Percentiles rank a stretch among this genome's conserved stretches.
Conservation (phyloP, 2,888 invertebrate genomes). For the Dynastes hyllus region DNA sequence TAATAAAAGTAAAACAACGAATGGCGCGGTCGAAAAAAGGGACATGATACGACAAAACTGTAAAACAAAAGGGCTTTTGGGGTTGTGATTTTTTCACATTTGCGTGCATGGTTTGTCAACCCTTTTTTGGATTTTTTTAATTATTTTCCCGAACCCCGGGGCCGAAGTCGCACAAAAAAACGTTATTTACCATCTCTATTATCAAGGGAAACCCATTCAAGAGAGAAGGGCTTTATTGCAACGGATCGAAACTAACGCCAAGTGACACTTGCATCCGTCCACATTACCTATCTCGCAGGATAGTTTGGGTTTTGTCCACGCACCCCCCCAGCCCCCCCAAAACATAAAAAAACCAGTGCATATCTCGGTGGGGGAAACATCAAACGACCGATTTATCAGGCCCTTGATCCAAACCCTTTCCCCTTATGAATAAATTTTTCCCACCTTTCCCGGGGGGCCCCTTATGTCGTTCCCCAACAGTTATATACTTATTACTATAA, state of each 20-base stretch:
- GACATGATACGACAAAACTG: constrained; percentile 14
- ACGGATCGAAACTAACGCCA: constrained; percentile 30
- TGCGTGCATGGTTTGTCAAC: constrained; percentile 1
- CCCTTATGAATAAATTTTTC: constrained; percentile 61
- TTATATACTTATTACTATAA: constrained; percentile 62
- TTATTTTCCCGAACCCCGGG: not conserved
- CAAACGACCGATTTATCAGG: constrained; percentile 60
- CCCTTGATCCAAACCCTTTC: constrained; percentile 57
- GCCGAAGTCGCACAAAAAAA: constrained; percentile 18
- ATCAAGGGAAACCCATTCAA: constrained; percentile 12
- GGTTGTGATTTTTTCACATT: constrained; percentile 2
- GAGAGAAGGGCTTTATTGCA: constrained; percentile 21
- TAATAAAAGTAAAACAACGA: constrained; percentile 36
- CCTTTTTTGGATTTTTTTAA: constrained; percentile 29
- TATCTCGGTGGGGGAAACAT: constrained; percentile 50
- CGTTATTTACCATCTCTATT: constrained; percentile 15
- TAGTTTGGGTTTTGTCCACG: constrained; percentile 33
- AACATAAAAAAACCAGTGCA: constrained; percentile 21
- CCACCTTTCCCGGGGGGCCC: constrained; percentile 61
- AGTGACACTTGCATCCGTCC: constrained; percentile 49
- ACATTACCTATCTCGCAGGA: constrained; percentile 35
- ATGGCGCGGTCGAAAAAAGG: constrained; percentile 14
- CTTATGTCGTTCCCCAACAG: constrained; percentile 59
- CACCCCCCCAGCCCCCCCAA: not conserved
- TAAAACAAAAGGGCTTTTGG: too few species aligned